These are phyloP conservation scores for Odontesthes bonariensis DNA, from an alignment of 2,113 vertebrate species.

Conservation along the genomic window DNA sequence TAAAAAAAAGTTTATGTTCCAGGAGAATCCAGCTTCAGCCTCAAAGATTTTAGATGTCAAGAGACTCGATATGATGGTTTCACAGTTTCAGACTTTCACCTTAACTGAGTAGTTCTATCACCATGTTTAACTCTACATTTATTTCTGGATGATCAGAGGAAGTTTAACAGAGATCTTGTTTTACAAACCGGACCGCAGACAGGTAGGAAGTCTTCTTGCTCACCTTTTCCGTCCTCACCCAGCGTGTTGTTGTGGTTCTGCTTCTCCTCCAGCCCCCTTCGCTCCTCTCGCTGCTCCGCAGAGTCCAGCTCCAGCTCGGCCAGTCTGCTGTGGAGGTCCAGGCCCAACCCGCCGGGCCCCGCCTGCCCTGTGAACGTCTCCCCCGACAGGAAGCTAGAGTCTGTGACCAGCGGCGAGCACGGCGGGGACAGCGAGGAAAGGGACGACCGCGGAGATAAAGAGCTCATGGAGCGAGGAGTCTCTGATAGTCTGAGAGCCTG, in stretches of 20 bases:
- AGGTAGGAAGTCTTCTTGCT: slow-evolving; percentile 1
- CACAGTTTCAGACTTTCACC: too few species aligned
- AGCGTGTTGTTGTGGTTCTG: slow-evolving; percentile 39
- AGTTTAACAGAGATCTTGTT: too few species aligned
- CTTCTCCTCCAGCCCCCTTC: slow-evolving; percentile 40
- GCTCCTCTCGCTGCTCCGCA: slow-evolving; percentile 42
- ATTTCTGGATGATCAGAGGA: too few species aligned
- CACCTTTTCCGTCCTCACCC: slow-evolving; percentile 76
- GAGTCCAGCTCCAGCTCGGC: slow-evolving; percentile 84
- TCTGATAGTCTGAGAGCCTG: slow-evolving; percentile 88
- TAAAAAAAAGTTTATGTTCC: too few species aligned
- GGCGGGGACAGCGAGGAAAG: slow-evolving; percentile 95
- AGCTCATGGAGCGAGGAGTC: slow-evolving; percentile 93
- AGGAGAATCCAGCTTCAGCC: too few species aligned
- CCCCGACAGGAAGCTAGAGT: slow-evolving; percentile 85
- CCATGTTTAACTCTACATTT: too few species aligned
- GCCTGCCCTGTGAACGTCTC: slow-evolving; percentile 85
- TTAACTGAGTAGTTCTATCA: too few species aligned
- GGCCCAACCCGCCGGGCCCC: slow-evolving; percentile 80
- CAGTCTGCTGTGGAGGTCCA: slow-evolving; percentile 86
- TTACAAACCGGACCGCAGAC: too few species aligned
- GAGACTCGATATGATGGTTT: too few species aligned
- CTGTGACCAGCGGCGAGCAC: slow-evolving; percentile 91
- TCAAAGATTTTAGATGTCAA: too few species aligned
- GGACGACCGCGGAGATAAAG: slow-evolving; percentile 93